Conservation (phyloP, 2,888 invertebrate species). For the Chrysodeixis includens region DNA sequence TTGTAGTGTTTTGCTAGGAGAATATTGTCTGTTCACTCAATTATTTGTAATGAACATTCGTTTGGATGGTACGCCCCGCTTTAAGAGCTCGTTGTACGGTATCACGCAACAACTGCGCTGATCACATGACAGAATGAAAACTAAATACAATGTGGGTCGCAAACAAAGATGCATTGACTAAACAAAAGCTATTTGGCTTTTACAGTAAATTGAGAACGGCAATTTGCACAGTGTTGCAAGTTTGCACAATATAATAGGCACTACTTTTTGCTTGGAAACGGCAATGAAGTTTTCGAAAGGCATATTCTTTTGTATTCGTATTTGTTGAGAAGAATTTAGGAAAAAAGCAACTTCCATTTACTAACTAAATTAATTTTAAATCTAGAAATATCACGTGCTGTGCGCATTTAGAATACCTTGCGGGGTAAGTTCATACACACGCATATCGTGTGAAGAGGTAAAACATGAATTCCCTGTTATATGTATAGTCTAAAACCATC, state of each 20-base stretch:
- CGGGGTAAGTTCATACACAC: no score
- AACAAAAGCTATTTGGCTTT: conserved; percentile 58
- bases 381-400: no score
- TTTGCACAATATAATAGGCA: conserved; percentile 31
- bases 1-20: not conserved
- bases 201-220: conserved; percentile 60
- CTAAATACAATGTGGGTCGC: conserved; percentile 44
- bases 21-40: not conserved
- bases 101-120: conserved; percentile 24
- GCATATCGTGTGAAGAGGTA: no score
- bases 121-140: conserved; percentile 44
- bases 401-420: no score
- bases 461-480: no score
- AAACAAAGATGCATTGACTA: conserved; percentile 52
- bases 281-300: conserved; percentile 24
- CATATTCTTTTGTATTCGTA: conserved; percentile 15
- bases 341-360: not conserved
- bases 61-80: conserved; percentile 9
- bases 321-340: not conserved
- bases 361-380: no score
- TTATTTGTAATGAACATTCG: conserved; percentile 12
- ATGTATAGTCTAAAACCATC: no score
- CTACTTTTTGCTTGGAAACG: conserved; percentile 29
- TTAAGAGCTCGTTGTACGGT: conserved; percentile 35
- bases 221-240: conserved; percentile 60